Evolutionary conservation across 2,113 vertebrate genomes (phyloP).

Genomic region (Scomber scombrus): DNA sequence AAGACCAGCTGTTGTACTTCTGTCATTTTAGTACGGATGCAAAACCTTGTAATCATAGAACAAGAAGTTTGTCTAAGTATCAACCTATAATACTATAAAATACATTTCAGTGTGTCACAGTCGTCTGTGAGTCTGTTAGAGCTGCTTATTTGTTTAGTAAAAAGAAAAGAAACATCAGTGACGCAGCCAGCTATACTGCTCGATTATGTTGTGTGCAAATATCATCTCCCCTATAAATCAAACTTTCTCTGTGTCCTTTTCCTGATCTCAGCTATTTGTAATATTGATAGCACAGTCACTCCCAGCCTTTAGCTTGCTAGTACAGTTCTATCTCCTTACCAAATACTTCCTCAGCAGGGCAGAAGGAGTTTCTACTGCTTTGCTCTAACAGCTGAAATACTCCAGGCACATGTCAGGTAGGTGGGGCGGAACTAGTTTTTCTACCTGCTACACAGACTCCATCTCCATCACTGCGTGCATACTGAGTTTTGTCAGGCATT

Average conservation of each 20-base stretch:
- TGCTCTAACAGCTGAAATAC: too few relatives aligned
- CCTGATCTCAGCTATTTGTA: slow-evolving; percentile 43
- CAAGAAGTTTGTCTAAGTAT: not conserved
- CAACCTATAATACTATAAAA: too few relatives aligned
- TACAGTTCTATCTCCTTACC: slow-evolving; percentile 21
- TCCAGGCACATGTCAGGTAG: too few relatives aligned
- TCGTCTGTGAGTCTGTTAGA: not conserved
- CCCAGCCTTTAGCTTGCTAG: not conserved
- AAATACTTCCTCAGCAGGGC: too few relatives aligned
- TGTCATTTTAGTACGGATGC: not conserved
- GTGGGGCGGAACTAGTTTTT: too few relatives aligned
- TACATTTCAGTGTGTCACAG: not conserved
- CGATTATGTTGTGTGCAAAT: slow-evolving; percentile 1
- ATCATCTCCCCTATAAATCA: slow-evolving; percentile 30
- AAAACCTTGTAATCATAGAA: not conserved
- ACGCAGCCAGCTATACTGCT: not conserved
- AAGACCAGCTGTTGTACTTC: too few relatives aligned
- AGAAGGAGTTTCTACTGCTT: too few relatives aligned
- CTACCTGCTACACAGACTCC: too few relatives aligned
- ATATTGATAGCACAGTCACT: not conserved
- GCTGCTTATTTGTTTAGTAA: slow-evolving; percentile 27
- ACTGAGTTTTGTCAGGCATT: too few relatives aligned
- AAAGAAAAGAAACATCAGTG: slow-evolving; percentile 11
- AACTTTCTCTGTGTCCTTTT: not conserved
- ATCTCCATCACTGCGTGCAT: too few relatives aligned